Conservation (phyloP, 2,797 vertebrate genomes). For the Sebastes taczanowskii region DNA sequence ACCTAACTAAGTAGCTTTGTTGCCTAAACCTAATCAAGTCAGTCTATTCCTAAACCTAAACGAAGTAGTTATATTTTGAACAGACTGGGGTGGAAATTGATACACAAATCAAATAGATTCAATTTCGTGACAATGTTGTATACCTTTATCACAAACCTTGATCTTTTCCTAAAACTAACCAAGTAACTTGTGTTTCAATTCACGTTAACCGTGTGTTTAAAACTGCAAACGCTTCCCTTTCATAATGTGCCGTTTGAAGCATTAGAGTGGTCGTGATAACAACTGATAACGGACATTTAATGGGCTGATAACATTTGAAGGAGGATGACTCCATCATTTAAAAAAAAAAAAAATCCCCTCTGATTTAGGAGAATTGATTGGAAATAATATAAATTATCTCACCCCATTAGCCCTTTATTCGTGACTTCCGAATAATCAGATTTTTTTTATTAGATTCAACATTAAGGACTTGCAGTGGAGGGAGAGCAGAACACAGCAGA, state of each 20-base stretch:
- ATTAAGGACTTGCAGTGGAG: slow-evolving; percentile 2
- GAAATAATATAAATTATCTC: background rate
- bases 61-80: no score
- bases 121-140: background rate
- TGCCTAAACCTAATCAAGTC: no score
- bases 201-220: no score
- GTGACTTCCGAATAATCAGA: background rate
- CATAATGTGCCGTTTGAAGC: no score
- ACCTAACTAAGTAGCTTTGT: no score
- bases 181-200: no score
- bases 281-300: background rate
- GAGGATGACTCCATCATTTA: background rate
- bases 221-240: no score
- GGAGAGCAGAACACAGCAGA: background rate
- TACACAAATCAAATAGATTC: no score
- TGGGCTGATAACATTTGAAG: background rate
- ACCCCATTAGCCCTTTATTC: background rate
- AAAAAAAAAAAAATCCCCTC: background rate
- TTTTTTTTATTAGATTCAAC: slow-evolving; percentile 7
- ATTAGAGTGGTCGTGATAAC: no score
- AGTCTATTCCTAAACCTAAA: no score
- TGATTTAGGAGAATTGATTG: background rate
- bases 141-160: background rate
- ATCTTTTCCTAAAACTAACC: background rate
- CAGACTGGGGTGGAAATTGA: no score